These are phyloP conservation scores for Thumatha senex DNA, from an alignment of 2,888 invertebrate species.

Conservation along the genomic window DNA sequence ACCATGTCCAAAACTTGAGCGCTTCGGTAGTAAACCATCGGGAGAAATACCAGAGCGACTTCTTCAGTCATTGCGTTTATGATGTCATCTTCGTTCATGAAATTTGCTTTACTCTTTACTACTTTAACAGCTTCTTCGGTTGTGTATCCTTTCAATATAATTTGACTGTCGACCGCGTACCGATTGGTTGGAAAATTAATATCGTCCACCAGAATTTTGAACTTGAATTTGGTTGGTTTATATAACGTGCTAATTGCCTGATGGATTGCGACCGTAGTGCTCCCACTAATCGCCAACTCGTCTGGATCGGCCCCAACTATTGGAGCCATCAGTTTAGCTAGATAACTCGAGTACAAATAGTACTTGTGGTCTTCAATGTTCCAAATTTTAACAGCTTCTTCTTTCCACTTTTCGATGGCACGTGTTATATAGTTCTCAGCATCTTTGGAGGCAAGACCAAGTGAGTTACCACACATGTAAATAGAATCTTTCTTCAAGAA, in stretches of 20 bases:
- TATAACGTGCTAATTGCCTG: constrained; percentile 68
- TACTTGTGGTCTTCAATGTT: constrained; percentile 58
- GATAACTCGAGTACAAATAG: constrained; percentile 51
- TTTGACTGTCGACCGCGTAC: constrained; percentile 70
- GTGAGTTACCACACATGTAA: constrained; percentile 70
- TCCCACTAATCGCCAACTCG: constrained; percentile 55
- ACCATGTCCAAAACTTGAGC: constrained; percentile 68
- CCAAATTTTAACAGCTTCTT: constrained; percentile 65
- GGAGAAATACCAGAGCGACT: constrained; percentile 57
- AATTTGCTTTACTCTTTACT: constrained; percentile 50
- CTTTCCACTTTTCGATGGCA: constrained; percentile 60
- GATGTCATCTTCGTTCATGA: constrained; percentile 59
- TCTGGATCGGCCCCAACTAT: constrained; percentile 60
- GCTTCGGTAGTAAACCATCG: constrained; percentile 63
- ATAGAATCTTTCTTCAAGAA: constrained; percentile 54
- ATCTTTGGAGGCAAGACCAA: constrained; percentile 67
- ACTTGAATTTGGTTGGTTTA: constrained; percentile 56
- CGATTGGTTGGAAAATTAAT: constrained; percentile 71
- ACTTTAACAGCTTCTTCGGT: constrained; percentile 66
- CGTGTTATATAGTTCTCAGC: constrained; percentile 51
- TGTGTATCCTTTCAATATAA: constrained; percentile 60
- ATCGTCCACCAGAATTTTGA: constrained; percentile 69
- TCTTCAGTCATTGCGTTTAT: constrained; percentile 68
- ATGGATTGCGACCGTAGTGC: constrained; percentile 64
- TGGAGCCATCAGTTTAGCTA: constrained; percentile 62